These are phyloP conservation scores for Lophura nycthemera DNA, from an alignment of 2,113 vertebrate species.

Conservation along the genomic window DNA sequence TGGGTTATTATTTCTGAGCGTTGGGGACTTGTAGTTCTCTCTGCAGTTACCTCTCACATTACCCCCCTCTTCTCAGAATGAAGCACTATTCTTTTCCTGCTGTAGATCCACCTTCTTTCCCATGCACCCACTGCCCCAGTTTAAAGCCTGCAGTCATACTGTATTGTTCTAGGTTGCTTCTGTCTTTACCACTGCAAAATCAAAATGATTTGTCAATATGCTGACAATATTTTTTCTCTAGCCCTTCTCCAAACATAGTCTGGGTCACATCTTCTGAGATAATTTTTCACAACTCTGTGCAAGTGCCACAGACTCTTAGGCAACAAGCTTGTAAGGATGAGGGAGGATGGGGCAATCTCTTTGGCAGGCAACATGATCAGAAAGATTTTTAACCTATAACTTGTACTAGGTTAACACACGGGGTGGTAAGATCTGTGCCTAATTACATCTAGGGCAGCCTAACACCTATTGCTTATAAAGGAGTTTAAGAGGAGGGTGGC, in stretches of 20 bases:
- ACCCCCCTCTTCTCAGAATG: constrained; percentile 14
- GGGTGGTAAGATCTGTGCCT: not conserved
- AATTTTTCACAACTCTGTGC: not conserved
- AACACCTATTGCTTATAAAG: not conserved
- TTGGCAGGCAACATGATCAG: not conserved
- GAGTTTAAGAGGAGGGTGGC: not conserved
- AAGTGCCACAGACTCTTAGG: not conserved
- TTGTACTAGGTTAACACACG: not conserved
- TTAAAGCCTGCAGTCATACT: not conserved
- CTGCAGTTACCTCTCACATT: not conserved
- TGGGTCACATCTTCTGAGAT: not conserved
- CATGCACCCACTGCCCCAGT: constrained; percentile 21
- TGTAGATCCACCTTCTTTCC: constrained; percentile 22
- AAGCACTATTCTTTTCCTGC: not conserved
- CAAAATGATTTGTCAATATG: constrained; percentile 1
- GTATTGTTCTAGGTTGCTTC: not conserved
- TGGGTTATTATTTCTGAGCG: constrained; percentile 29
- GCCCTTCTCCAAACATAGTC: constrained; percentile 20
- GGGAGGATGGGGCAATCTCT: not conserved
- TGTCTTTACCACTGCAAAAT: constrained; percentile 12
- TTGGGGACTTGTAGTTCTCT: not conserved
- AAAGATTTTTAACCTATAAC: not conserved
- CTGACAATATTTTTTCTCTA: constrained; percentile 1
- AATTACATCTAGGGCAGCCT: not conserved
- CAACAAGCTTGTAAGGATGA: not conserved